These are phyloP conservation scores for Mayetiola destructor DNA, from an alignment of 2,888 invertebrate species.

Conservation along the genomic window DNA sequence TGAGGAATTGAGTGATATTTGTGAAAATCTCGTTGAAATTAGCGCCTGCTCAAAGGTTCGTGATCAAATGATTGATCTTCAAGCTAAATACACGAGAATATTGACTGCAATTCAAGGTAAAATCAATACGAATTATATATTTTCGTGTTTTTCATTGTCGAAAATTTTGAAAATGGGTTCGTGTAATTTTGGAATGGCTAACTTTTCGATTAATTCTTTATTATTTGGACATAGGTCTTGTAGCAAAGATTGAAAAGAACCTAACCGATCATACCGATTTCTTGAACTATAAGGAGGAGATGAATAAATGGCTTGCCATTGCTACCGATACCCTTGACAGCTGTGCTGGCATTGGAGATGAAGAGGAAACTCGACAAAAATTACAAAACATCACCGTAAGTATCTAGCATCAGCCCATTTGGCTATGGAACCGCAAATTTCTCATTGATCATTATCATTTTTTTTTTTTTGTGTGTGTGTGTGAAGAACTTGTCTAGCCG, in stretches of 20 bases:
- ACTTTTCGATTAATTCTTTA: neutral
- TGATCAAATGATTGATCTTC: slow-evolving; percentile 71
- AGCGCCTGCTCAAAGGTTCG: slow-evolving; percentile 73
- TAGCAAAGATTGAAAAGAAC: slow-evolving; percentile 78
- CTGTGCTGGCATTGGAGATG: slow-evolving; percentile 68
- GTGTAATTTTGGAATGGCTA: too few species aligned
- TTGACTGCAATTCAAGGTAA: slow-evolving; percentile 60
- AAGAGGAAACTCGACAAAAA: slow-evolving; percentile 61
- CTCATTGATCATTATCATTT: neutral
- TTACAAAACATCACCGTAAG: slow-evolving; percentile 61
- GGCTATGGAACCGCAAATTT: neutral
- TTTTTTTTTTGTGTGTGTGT: slow-evolving; percentile 7
- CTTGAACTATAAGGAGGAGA: slow-evolving; percentile 66
- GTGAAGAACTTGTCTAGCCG: slow-evolving; percentile 42
- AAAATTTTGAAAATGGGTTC: too few species aligned
- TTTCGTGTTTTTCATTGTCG: neutral
- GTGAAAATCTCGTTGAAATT: slow-evolving; percentile 73
- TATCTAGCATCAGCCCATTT: slow-evolving; percentile 14
- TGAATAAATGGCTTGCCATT: slow-evolving; percentile 69
- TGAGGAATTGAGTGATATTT: slow-evolving; percentile 74
- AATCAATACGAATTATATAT: neutral
- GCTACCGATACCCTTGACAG: slow-evolving; percentile 70
- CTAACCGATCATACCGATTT: slow-evolving; percentile 84
- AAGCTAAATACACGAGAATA: slow-evolving; percentile 65
- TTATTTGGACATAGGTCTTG: slow-evolving; percentile 36